Base-by-base conservation (phyloP, 2,797 vertebrate genomes). In the Brotogeris chrysoptera region DNA sequence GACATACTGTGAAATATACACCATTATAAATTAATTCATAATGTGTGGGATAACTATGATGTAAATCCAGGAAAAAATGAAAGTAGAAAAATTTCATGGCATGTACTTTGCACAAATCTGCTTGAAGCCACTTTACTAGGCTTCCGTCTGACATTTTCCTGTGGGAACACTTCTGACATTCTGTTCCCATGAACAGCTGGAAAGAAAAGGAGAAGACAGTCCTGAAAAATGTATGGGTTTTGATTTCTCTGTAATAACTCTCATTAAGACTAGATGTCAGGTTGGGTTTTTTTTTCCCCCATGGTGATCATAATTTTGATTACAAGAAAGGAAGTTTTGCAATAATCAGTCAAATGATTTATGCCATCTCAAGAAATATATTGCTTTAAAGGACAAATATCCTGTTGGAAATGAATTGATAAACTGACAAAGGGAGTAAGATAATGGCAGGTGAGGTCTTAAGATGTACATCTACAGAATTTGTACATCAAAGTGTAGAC, bases 1-100 rank as follows among this genome's bases (percentile, higher is more conserved):
- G 2, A 41, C 11, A 49, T 20, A 49, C 14, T n/a, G 23, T 72
- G 38, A 61, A 79, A 82, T 65, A 20, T 27, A 2, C 4, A 41
- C 6, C 9, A 70, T 52, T 72, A 38, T 13, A 61, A 69, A 50
- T 46, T 34, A 47, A 39, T 43, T 53, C n/a, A 21, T 32, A 65
- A 39, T 0, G 0, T 14, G 14, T 52, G 41, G 16, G 3, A 61
- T 69, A 78, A 41, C 8, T 41, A 23, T 18, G 21, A 52, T 59
- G 10, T 9, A 57, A 65, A 55, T 43, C 30, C 27, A 78, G 21
- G 11, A 79, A 85, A 64, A 38, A 60, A 32, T 5, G 3, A 2
- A 13, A 36, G 9, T 13, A 69, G 60, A 68, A 82, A 84, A 65
- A 32, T 52, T 50, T 12, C 5, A 11, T 34, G 72, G 6, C 8